Percentiles rank a stretch among this genome's conserved stretches.
Conservation (phyloP, 2,888 invertebrate genomes). For the Cerastis leucographa region DNA sequence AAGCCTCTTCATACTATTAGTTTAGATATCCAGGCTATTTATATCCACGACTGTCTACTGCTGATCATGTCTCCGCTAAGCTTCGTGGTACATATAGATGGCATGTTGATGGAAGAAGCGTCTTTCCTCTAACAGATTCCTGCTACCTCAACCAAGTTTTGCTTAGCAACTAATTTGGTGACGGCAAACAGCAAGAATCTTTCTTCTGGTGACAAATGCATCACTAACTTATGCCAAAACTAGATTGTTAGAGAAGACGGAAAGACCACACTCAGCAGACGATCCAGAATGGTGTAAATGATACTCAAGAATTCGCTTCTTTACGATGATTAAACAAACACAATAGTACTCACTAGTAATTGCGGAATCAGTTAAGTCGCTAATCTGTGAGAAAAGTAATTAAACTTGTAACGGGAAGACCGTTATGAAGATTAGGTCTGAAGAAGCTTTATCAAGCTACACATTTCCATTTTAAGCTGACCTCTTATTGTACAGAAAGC, state of each 20-base stretch:
- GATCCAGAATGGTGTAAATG: background rate
- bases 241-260: background rate
- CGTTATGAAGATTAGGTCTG: slow-evolving; percentile 22
- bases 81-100: too few species aligned
- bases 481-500: background rate
- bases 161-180: background rate
- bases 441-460: slow-evolving; percentile 1
- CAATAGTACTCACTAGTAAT: background rate
- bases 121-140: background rate
- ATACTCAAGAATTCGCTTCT: background rate
- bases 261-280: background rate
- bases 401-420: slow-evolving; percentile 4
- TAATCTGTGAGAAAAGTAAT: background rate
- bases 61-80: too few species aligned
- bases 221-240: background rate
- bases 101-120: too few species aligned
- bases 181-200: background rate
- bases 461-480: background rate
- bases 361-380: background rate
- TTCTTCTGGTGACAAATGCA: background rate
- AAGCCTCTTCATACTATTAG: too few species aligned
- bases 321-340: background rate
- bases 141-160: background rate
- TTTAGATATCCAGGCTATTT: too few species aligned
- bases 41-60: too few species aligned